Base-by-base conservation (phyloP, 2,888 invertebrate genomes). In the Rotaria sp. region DNA sequence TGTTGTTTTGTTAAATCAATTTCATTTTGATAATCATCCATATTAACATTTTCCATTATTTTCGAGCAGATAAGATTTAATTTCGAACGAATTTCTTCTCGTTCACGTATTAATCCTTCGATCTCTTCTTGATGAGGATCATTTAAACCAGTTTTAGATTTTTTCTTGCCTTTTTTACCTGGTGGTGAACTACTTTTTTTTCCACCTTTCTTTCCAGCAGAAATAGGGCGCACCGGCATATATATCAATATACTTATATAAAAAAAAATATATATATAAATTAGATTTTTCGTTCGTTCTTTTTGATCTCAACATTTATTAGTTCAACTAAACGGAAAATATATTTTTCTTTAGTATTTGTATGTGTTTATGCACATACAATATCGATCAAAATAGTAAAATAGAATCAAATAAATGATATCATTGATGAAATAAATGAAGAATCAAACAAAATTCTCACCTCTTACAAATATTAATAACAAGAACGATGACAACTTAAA, bases 61-160 rank as follows among this genome's bases (percentile, higher is more conserved):
- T 67, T 67, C 38, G 67, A 35, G 1, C 67, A 67, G 0, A 67
- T 15, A 35, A 67, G 35, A 67, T 67, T 67, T 8, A 67, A 35
- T 67, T 67, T 67, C 18, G 67, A 67, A 35, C 67, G 67, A 35
- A 67, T 67, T 67, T 67, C 67, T 67, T 67, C 67, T 5, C 67
- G 35, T 35, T 67, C 67, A 35, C 67, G 67, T 35, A 67, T 35
- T 38, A 67, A 26, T 30, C 35, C 38, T 21, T 67, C 67, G 5
- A 67, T 35, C 38, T 35, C 1, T 35, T 67, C 67, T 35, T 67
- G 67, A 67, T 67, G 35, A 18, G 67, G 67, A 35, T 67, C 67
- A 15, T 10, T 30, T 1, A 5, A 13, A 67, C 30, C 35, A 10
- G 21, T 10, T 35, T 67, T 67, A 5, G 30, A 35, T 21, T 35